Conservation (phyloP, 1,140 invertebrate species). For the Eciton burchellii region DNA sequence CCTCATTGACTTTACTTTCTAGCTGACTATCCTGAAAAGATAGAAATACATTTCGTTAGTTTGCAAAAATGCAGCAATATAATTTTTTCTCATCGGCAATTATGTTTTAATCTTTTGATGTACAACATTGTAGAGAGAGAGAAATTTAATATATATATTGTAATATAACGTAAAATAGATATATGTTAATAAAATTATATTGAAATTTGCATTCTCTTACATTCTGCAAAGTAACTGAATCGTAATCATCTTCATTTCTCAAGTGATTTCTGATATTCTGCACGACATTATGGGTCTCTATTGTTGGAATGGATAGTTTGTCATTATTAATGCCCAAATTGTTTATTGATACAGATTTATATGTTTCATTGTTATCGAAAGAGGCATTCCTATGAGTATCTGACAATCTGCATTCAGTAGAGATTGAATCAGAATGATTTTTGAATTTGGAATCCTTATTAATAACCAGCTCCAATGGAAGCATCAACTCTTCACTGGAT, state of each 20-base stretch:
- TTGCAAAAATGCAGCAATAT: background rate
- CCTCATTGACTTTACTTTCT: background rate
- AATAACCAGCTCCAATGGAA: constrained; percentile 74
- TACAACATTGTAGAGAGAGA: background rate
- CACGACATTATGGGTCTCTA: constrained; percentile 12
- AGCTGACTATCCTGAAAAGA: constrained; percentile 1
- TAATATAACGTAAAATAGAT: background rate
- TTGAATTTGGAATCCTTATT: constrained; percentile 70
- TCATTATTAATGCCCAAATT: constrained; percentile 1
- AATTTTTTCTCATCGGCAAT: background rate
- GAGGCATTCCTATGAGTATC: background rate
- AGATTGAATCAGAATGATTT: constrained; percentile 8
- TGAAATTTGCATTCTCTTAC: constrained; percentile 12
- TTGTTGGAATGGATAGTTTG: constrained; percentile 36
- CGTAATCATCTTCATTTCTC: constrained; percentile 29
- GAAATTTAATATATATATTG: background rate
- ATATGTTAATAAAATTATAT: background rate
- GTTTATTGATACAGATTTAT: background rate
- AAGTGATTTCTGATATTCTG: constrained; percentile 8
- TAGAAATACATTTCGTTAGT: background rate
- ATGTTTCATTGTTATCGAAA: constrained; percentile 17
- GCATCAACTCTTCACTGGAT: constrained; percentile 52
- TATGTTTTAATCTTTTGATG: constrained; percentile 4
- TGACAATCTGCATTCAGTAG: background rate
- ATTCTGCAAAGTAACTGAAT: constrained; percentile 23